phyloP scores from a whole-genome alignment of 2,113 vertebrate genomes.

The Hemichromis elongatus region DNA sequence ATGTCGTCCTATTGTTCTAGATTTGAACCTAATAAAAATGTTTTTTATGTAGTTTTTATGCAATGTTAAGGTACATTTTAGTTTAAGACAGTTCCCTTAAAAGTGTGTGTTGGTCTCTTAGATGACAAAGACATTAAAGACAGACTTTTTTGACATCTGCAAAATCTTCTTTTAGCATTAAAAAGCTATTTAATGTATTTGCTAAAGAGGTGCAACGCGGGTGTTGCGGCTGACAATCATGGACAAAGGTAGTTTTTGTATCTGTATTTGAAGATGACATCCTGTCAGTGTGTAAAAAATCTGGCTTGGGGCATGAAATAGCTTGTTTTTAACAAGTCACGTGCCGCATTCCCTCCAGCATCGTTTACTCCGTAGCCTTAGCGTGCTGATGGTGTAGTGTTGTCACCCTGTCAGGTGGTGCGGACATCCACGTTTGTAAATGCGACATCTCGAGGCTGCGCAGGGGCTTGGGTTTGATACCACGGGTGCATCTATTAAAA shows the following conservation, averaged over 20 bases:
- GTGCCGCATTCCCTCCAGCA: background rate
- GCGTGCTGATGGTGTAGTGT: background rate
- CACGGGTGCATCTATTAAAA: background rate
- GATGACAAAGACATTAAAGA: background rate
- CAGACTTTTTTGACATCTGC: background rate
- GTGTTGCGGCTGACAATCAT: too few relatives aligned
- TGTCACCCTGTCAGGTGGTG: accelerated
- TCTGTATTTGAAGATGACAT: too few relatives aligned
- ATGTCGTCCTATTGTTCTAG: background rate
- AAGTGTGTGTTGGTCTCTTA: background rate
- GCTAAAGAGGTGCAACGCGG: background rate
- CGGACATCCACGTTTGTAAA: background rate
- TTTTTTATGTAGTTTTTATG: background rate
- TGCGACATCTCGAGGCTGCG: background rate
- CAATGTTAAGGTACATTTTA: background rate
- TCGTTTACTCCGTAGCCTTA: too few relatives aligned
- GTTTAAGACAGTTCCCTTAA: background rate
- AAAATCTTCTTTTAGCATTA: background rate
- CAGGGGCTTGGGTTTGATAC: background rate
- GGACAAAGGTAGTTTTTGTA: too few relatives aligned
- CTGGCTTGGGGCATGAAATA: too few relatives aligned
- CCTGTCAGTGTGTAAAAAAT: too few relatives aligned
- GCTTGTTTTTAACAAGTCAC: too few relatives aligned
- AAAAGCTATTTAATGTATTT: background rate
- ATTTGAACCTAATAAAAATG: background rate